Percentiles rank a stretch among this genome's conserved stretches.
Conservation (phyloP, 2,888 invertebrate species). For the Bibio marci region DNA sequence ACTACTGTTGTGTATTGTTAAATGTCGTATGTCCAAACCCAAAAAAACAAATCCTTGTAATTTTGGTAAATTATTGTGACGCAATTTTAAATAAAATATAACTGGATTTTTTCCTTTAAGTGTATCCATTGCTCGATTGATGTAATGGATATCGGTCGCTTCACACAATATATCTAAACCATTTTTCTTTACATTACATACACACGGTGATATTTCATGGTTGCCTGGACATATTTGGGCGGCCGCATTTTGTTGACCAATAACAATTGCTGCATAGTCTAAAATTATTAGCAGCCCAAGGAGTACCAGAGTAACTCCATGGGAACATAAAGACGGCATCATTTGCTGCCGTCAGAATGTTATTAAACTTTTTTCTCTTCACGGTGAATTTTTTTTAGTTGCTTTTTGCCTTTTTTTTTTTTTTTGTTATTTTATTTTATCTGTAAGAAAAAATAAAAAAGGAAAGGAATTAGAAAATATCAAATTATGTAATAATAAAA, state of each 20-base stretch:
- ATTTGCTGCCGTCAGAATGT: constrained; percentile 8
- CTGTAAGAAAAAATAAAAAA: background rate
- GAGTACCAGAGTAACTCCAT: constrained; percentile 9
- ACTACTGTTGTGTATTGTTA: constrained; percentile 79
- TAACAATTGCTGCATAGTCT: constrained; percentile 7
- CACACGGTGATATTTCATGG: constrained; percentile 60
- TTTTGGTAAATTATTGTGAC: constrained; percentile 72
- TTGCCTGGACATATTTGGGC: constrained; percentile 57
- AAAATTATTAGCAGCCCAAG: constrained; percentile 9
- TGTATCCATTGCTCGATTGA: constrained; percentile 62
- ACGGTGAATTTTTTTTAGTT: constrained; percentile 5
- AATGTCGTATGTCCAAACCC: constrained; percentile 71
- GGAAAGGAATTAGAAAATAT: background rate
- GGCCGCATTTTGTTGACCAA: constrained; percentile 10
- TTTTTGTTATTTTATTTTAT: too few relatives aligned
- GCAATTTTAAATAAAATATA: constrained; percentile 73
- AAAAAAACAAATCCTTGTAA: constrained; percentile 74
- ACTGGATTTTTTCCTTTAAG: constrained; percentile 65
- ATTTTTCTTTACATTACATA: constrained; percentile 72
- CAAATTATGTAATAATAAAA: too few relatives aligned
- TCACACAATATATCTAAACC: constrained; percentile 80
- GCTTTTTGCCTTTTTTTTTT: too few relatives aligned
- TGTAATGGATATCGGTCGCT: constrained; percentile 63
- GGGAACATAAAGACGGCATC: constrained; percentile 10
- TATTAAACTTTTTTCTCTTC: constrained; percentile 7